Evolutionary conservation across 2,888 invertebrate genomes (phyloP), one percentile per base, ranked within the genome.

Genomic region (Pedicia rivosa): DNA sequence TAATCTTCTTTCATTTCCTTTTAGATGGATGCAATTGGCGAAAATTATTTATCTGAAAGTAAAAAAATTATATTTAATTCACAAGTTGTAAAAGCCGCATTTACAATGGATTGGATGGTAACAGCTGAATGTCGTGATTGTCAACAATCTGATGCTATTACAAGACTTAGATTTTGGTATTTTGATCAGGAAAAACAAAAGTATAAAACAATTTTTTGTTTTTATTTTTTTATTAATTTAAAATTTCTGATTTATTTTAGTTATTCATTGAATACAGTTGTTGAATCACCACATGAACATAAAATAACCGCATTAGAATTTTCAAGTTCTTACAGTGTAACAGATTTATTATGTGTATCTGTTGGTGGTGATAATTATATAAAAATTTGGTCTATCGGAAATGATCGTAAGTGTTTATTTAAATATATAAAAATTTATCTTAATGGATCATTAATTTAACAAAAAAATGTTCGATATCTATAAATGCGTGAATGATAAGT

Each of bases 141-240:
- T 54, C 57, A 63, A 17, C 54, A 67, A 29, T 66, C 67, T 40
- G 57, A 62, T 34, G 63, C 67, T 5, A 81, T 83, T 57, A 58
- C 74, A 4, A 62, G 74, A 37, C 61, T 86, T 1, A 86, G 84
- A 51, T 84, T 84, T 57, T 86, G 84, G 83, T 50, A 62, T 39
- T 81, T 68, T 48, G 57, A 72, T 45, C 51, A 57, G 2, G 57
- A 64, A 27, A 58, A 63, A 35, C 78, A 80, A 57, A 66, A 56
- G 75, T 78, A 63, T 29, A 38, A 2, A 17, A 28, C 40, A 22
- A n/a, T n/a, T 27, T 5, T 10, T 15, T 4, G 9, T 35, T 17
- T 3, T 38, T 28, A 14, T 24, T 15, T 24, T 20, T 13, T 32
- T 26, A 16, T 15, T 10, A 15, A 15, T 19, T 5, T 29, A 16